Evolutionary conservation across 2,113 vertebrate genomes (phyloP).

Genomic region (Myotis davidii): DNA sequence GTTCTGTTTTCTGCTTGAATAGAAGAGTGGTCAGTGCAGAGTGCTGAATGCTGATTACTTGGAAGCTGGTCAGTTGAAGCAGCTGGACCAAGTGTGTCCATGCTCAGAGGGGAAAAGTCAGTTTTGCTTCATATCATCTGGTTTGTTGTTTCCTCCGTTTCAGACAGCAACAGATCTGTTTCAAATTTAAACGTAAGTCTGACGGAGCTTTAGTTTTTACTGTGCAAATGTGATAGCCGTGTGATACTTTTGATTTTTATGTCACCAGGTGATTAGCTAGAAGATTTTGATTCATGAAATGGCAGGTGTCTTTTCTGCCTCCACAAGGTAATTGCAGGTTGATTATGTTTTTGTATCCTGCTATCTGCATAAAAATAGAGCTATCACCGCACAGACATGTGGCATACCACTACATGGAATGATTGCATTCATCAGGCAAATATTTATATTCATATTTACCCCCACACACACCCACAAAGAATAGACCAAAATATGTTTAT

Average conservation of each 20-base stretch:
- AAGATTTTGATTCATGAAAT: slow-evolving; percentile 60
- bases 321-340: slow-evolving; percentile 53
- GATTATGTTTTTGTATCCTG: slow-evolving; percentile 56
- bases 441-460: background rate
- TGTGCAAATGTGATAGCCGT: slow-evolving; percentile 17
- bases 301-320: slow-evolving; percentile 52
- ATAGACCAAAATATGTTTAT: background rate
- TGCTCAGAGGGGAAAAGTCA: background rate
- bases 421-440: background rate
- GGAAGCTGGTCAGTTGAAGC: slow-evolving; percentile 6
- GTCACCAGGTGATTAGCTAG: slow-evolving; percentile 29
- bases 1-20: slow-evolving; percentile 16
- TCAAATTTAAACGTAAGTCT: background rate
- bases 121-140: background rate
- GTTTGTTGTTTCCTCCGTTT: background rate
- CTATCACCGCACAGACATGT: background rate
- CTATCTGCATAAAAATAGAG: slow-evolving; percentile 37
- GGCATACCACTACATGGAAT: background rate
- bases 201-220: background rate
- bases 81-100: background rate
- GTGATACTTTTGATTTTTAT: slow-evolving; percentile 19
- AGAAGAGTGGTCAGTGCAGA: background rate
- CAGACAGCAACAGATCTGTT: background rate
- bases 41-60: background rate
- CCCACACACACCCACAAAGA: background rate